phyloP scores from a whole-genome alignment of 2,888 invertebrate genomes.

The Drosophila nigritarsus region DNA sequence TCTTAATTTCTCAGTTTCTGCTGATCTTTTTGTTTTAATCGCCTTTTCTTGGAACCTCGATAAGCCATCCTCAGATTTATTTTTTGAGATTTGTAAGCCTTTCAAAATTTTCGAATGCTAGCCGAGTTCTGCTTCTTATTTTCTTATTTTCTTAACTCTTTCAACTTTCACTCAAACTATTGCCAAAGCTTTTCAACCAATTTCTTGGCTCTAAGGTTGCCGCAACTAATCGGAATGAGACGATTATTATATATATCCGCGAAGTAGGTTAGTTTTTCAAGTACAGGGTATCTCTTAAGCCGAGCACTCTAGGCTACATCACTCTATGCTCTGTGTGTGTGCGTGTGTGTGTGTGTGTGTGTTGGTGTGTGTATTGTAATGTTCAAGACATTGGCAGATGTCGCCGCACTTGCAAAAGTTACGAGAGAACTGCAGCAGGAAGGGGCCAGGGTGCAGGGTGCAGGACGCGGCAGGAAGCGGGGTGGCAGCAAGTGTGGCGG shows the following conservation, averaged over 20 bases:
- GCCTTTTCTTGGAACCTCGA: not conserved
- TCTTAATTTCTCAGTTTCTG: not conserved
- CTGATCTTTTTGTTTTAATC: not conserved
- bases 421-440: slow-evolving; percentile 34
- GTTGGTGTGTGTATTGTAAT: slow-evolving; percentile 65
- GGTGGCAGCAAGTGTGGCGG: slow-evolving; percentile 4
- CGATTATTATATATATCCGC: not conserved
- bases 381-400: slow-evolving; percentile 79
- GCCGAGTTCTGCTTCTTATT: no score
- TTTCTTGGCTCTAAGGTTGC: no score
- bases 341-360: not conserved
- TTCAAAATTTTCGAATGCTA: not conserved
- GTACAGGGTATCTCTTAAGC: not conserved
- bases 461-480: not conserved
- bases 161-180: no score
- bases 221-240: not conserved
- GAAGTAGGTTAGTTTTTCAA: not conserved
- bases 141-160: not conserved
- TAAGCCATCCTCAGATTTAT: not conserved
- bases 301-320: not conserved
- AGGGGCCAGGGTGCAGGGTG: not conserved
- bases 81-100: not conserved
- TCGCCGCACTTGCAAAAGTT: slow-evolving; percentile 78
- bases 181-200: no score
- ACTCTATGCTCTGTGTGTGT: not conserved